Percentiles rank a stretch among this genome's conserved stretches.
These are phyloP conservation scores for Himalopsyche phryganea DNA, from an alignment of 1,140 invertebrate species.

Conservation along the genomic window DNA sequence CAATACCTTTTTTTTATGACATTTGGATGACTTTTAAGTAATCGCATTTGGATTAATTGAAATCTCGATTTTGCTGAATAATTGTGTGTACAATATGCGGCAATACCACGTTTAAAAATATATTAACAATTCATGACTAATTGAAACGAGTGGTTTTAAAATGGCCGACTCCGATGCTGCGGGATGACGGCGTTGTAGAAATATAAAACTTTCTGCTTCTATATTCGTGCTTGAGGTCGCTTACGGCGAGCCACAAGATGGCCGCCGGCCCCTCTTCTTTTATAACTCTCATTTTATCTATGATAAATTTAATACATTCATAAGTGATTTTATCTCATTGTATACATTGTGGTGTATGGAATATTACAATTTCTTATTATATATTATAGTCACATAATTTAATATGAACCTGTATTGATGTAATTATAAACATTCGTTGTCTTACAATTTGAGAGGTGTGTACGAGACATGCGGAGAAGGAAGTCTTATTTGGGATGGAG, in stretches of 20 bases:
- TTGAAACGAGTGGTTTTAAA: no score
- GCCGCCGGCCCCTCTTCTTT: conserved; percentile 2
- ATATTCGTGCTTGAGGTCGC: conserved; percentile 5
- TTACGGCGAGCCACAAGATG: neutral
- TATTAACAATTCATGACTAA: no score
- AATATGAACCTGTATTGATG: conserved; percentile 32
- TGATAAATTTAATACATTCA: conserved; percentile 22
- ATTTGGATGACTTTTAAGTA: no score
- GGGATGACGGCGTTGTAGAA: no score
- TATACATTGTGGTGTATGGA: conserved; percentile 34
- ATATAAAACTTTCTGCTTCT: no score
- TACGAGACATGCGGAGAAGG: conserved; percentile 11
- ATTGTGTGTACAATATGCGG: no score
- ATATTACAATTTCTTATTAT: conserved; percentile 29
- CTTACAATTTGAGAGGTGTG: conserved; percentile 17
- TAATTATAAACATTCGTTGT: conserved; percentile 31
- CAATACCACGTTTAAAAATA: no score
- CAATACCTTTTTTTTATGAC: no score
- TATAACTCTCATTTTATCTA: conserved; percentile 20
- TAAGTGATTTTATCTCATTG: conserved; percentile 35
- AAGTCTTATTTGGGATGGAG: neutral
- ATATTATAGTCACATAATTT: conserved; percentile 30
- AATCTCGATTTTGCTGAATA: no score
- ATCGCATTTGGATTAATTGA: no score
- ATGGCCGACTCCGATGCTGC: no score